Conservation (phyloP, 2,113 vertebrate genomes). For the Chloropsis hardwickii region DNA sequence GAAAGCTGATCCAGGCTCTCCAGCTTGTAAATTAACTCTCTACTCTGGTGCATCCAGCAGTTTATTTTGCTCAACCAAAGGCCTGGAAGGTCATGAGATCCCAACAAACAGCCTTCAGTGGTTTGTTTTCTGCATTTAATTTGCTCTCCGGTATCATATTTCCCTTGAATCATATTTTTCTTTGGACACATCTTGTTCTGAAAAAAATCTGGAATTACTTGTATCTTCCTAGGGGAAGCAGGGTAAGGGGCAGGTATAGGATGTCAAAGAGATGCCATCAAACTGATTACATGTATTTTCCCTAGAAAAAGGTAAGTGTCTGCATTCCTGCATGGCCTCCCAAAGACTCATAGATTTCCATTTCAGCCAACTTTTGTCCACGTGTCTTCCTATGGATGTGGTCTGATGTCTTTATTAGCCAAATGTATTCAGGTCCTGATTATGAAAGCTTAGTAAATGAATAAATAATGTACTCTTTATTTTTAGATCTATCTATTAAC, state of each 20-base stretch:
- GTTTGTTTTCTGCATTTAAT: not conserved
- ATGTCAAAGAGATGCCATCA: not conserved
- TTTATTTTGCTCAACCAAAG: not conserved
- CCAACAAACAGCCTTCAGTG: not conserved
- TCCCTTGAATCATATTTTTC: not conserved
- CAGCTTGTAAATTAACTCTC: not conserved
- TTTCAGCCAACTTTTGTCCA: not conserved
- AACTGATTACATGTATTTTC: not conserved
- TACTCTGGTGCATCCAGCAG: not conserved
- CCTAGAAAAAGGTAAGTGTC: not conserved
- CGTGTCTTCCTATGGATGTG: not conserved
- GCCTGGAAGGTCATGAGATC: not conserved
- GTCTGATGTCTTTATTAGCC: not conserved
- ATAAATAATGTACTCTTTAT: not conserved
- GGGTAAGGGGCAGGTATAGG: not conserved
- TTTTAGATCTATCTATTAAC: slow-evolving; percentile 8
- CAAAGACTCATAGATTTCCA: not conserved
- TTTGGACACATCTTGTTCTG: not conserved
- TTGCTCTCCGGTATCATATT: rapidly evolving
- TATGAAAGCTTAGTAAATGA: not conserved
- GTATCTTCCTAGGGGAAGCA: not conserved
- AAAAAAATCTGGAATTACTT: not conserved
- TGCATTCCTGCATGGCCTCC: not conserved
- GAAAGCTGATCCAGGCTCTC: not conserved
- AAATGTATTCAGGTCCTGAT: not conserved